phyloP scores from a whole-genome alignment of 2,888 invertebrate species.

The Mythimna vitellina region DNA sequence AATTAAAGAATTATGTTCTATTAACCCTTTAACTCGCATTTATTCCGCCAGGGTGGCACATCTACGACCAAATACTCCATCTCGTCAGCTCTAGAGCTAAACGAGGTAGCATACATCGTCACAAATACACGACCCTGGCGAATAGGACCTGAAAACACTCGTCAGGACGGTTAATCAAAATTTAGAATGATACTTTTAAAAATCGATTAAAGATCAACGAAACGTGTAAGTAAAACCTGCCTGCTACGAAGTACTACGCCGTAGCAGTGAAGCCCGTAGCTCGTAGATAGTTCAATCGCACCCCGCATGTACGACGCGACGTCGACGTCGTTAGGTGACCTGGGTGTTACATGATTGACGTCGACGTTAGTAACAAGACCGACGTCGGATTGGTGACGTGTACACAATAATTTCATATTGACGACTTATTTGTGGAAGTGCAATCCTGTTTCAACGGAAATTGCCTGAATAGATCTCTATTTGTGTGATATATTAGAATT shows the following conservation, averaged over 20 bases:
- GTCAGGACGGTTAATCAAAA: no score
- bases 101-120: no score
- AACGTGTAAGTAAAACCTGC: not conserved
- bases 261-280: constrained; percentile 58
- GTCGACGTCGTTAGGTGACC: constrained; percentile 49
- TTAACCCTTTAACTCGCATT: no score
- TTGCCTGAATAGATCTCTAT: not conserved
- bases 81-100: no score
- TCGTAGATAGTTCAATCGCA: constrained; percentile 59
- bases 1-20: not conserved
- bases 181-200: not conserved
- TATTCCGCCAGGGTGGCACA: no score
- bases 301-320: constrained; percentile 35
- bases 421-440: constrained; percentile 32
- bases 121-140: no score
- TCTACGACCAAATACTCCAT: no score
- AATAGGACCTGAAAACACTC: no score
- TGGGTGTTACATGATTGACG: constrained; percentile 52
- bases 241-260: constrained; percentile 54
- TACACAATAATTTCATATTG: constrained; percentile 39
- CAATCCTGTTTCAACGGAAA: not conserved
- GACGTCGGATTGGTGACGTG: constrained; percentile 46
- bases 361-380: constrained; percentile 47
- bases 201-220: not conserved
- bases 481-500: not conserved